A percentile compares a stretch with the other conserved stretches of the same genome.
phyloP scores from a whole-genome alignment of 2,113 vertebrate genomes.

The Baryphthengus martii region DNA sequence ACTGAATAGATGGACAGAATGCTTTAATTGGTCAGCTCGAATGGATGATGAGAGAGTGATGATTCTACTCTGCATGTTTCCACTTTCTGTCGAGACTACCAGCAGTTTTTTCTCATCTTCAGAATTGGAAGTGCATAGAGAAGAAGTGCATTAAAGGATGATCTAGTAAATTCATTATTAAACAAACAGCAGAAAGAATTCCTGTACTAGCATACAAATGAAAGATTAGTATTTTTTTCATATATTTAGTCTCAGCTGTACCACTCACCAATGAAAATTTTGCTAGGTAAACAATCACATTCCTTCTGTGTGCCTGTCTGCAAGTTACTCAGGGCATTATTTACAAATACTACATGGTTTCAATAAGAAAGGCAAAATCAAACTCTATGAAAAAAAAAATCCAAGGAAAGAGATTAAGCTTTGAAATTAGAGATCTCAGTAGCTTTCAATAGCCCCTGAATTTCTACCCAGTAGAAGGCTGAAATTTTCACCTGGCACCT shows the following conservation, averaged over 20 bases:
- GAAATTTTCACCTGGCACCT: neutral
- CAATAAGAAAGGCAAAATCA: neutral
- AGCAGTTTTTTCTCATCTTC: neutral
- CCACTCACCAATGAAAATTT: neutral
- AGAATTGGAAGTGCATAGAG: neutral
- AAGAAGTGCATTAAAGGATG: neutral
- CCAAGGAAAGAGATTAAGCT: neutral
- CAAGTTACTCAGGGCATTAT: neutral
- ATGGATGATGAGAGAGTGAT: accelerated
- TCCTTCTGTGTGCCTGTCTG: neutral
- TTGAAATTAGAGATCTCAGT: neutral
- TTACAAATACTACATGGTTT: neutral
- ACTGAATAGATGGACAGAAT: neutral
- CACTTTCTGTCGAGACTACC: neutral
- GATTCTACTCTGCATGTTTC: neutral
- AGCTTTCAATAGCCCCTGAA: neutral
- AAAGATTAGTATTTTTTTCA: neutral
- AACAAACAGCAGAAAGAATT: neutral
- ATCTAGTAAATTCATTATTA: neutral
- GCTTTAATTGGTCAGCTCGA: neutral
- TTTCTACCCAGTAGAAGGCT: neutral
- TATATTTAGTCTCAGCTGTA: neutral
- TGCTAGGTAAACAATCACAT: neutral
- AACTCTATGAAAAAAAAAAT: neutral
- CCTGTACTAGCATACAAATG: neutral